Base-by-base conservation (phyloP, 2,797 vertebrate genomes). In the Sitta carolinensis region DNA sequence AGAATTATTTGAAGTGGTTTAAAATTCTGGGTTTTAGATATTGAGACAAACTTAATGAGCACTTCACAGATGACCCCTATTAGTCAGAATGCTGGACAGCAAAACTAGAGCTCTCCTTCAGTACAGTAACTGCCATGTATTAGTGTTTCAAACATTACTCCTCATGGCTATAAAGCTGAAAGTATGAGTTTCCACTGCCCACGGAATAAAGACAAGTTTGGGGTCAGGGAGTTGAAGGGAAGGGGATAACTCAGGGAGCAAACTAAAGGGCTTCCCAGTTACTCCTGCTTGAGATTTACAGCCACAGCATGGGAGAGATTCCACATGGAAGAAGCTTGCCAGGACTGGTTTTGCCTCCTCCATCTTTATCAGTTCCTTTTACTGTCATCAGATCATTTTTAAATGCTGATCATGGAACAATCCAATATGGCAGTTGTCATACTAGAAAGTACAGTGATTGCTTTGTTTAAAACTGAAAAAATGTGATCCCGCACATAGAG, bases 1-100 rank as follows among this genome's bases (percentile, higher is more conserved):
- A 89, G 84, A 92, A 89, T 89, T 94, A 95, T 78, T 87, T 83
- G 43, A 93, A 90, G 58, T 34, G 75, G 73, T 91, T 93, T 92
- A 93, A 89, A 92, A 70, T 50, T 64, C 82, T 30, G 9, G 66
- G 51, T 68, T 95, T 94, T 78, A 90, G 68, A 74, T 90, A 68
- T 83, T 68, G 81, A 92, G 87, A 80, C 58, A 81, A 94, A 67
- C 68, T 54, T 79, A 85, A 93, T 42, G 82, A 93, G 75, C 3
- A 17, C 82, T 87, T 94, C 72, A 72, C 48, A 64, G 81, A 90
- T 84, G 93, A 95, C 87, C 93, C 57, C 70, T 47, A 79, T 96
- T 80, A 95, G 48, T 90, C 84, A 77, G 63, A 79, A 67, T 14
- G 30, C 20, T 77, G 70, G 84, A 69, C 84, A 77, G 58, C 42